A percentile compares a stretch with the other conserved stretches of the same genome.
Conservation (phyloP, 2,113 vertebrate species). For the Phylloscopus trochiloides region DNA sequence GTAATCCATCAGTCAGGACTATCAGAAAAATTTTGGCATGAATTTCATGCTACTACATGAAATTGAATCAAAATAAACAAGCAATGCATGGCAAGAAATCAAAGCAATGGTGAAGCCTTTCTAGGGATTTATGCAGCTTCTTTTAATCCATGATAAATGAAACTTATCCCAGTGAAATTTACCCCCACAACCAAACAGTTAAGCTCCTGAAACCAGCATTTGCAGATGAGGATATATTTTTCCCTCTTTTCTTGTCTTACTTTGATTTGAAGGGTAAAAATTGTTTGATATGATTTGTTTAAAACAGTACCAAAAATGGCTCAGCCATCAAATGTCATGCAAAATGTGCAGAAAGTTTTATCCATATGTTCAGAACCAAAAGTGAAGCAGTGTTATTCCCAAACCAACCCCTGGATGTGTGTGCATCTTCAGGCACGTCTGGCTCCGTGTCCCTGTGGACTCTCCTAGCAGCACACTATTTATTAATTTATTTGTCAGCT, state of each 20-base stretch:
- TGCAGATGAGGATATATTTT: constrained; percentile 5
- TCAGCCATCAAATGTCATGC: not conserved
- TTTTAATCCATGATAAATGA: constrained; percentile 47
- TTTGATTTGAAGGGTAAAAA: not conserved
- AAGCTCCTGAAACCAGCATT: not conserved
- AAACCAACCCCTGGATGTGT: not conserved
- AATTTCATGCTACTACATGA: constrained; percentile 20
- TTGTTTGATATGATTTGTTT: constrained; percentile 7
- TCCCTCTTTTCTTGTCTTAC: not conserved
- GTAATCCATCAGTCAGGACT: constrained; percentile 37
- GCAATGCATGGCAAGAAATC: constrained; percentile 28
- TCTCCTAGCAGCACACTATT: not conserved
- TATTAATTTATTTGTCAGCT: not conserved
- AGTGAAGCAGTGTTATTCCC: not conserved
- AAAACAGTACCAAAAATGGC: constrained; percentile 6
- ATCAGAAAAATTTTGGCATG: constrained; percentile 16
- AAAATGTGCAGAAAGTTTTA: not conserved
- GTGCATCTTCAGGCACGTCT: fast-evolving
- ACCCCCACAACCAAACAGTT: not conserved
- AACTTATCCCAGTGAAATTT: constrained; percentile 28
- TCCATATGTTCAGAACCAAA: not conserved
- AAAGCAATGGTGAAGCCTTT: constrained; percentile 31
- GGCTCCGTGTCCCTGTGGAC: not conserved
- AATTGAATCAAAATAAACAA: constrained; percentile 38
- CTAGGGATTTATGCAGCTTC: constrained; percentile 12